Base-by-base conservation (phyloP, 2,113 vertebrate species). In the Apistogramma diplotaenia region DNA sequence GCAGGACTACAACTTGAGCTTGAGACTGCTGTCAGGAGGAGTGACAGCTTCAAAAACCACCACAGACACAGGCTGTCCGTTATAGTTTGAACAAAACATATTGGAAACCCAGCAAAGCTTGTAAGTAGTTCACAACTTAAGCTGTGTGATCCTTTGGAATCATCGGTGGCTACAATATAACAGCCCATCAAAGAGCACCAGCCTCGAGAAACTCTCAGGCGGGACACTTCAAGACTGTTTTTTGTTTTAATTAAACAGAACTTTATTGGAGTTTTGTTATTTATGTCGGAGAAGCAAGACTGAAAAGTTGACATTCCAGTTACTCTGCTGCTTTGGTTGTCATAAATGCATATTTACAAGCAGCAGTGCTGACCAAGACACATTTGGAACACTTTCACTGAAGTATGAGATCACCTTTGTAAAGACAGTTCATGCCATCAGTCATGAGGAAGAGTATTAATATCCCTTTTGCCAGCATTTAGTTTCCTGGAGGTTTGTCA, bases 361-460 rank as follows among this genome's bases (percentile, higher is more conserved):
- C 18, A 60, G 53, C 29, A 27, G 46, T 35, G 4, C 29, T 29
- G 25, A 11, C 33, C 35, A 16, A 79, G 72, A 56, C 59, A 33
- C 82, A 86, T 81, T 82, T 83, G 55, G 49, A 58, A 70, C n/a
- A 40, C 21, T 80, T 62, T 67, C 21, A 19, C 55, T 75, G 67
- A 56, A 79, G 55, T 72, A 75, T 57, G 61, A 78, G 46, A 81
- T 75, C 75, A 56, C 67, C 8, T 85, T 60, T 35, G 49, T 19
- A 13, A 57, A 29, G 55, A 76, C 18, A 49, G 25, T 71, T 71
- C 19, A 21, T 29, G 12, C 53, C 21, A 61, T 82, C 57, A 54
- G 77, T 76, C 55, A 88, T 33, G 78, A 85, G 23, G 29, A 79
- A 62, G 25, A 56, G 18, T 21, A 67, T 62, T 60, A 76, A 55